Evolutionary conservation across 2,113 vertebrate species (phyloP).

Genomic region (Forbesichthys papilliferus): DNA sequence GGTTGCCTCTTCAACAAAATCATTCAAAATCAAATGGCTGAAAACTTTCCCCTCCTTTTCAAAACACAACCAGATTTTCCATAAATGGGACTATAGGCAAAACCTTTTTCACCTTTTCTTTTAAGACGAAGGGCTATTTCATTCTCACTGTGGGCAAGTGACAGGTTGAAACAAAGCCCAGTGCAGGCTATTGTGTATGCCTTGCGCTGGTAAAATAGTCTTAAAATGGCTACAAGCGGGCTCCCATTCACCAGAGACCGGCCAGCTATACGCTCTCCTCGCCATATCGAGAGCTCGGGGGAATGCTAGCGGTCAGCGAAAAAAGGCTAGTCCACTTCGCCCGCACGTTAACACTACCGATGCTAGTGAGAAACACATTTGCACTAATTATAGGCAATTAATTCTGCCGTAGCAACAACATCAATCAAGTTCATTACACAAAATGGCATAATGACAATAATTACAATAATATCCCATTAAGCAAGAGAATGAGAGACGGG

Average conservation of each 20-base stretch:
- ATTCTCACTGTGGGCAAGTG: slow-evolving; percentile 85
- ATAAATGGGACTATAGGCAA: slow-evolving; percentile 78
- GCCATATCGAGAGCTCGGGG: slow-evolving; percentile 77
- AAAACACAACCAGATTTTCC: slow-evolving; percentile 74
- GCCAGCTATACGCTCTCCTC: slow-evolving; percentile 74
- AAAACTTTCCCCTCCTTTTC: slow-evolving; percentile 63
- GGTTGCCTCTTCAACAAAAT: slow-evolving; percentile 71
- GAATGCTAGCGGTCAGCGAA: slow-evolving; percentile 77
- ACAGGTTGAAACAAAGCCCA: slow-evolving; percentile 83
- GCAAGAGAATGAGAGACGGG: slow-evolving; percentile 82
- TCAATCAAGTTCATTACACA: slow-evolving; percentile 79
- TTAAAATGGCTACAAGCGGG: slow-evolving; percentile 88
- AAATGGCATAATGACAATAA: slow-evolving; percentile 82
- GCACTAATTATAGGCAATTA: slow-evolving; percentile 68
- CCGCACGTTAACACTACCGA: slow-evolving; percentile 66
- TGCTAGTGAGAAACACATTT: slow-evolving; percentile 42
- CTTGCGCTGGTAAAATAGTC: slow-evolving; percentile 86
- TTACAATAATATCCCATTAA: slow-evolving; percentile 85
- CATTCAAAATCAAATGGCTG: slow-evolving; percentile 60
- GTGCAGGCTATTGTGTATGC: slow-evolving; percentile 75
- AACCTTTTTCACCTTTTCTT: slow-evolving; percentile 71
- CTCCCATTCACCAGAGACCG: slow-evolving; percentile 80
- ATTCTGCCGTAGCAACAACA: slow-evolving; percentile 71
- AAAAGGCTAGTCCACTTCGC: slow-evolving; percentile 24
- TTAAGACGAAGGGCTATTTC: slow-evolving; percentile 76